These are phyloP conservation scores for Andricus quercusramuli DNA, from an alignment of 2,888 invertebrate genomes.

Conservation along the genomic window DNA sequence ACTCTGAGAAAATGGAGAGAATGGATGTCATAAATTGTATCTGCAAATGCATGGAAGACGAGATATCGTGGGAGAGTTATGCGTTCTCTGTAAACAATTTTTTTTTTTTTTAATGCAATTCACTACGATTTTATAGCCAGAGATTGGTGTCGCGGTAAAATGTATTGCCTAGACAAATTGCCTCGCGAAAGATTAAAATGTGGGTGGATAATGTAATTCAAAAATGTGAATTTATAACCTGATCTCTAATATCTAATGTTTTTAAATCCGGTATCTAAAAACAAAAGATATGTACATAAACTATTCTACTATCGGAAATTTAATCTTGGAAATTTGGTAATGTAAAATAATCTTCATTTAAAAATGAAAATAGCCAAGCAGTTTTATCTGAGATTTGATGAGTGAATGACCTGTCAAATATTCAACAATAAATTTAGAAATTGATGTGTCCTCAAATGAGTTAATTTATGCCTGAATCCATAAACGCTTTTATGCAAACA, in stretches of 20 bases:
- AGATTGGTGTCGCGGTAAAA: constrained; percentile 31
- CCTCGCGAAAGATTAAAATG: constrained; percentile 29
- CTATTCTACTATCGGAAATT: too few relatives aligned
- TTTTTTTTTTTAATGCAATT: constrained; percentile 39
- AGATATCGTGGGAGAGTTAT: constrained; percentile 32
- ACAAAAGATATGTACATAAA: too few relatives aligned
- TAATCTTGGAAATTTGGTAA: too few relatives aligned
- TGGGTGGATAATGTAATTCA: not conserved
- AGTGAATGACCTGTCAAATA: not conserved
- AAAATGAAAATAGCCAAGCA: too few relatives aligned
- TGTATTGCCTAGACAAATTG: constrained; percentile 37
- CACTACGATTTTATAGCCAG: constrained; percentile 33
- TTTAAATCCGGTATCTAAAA: too few relatives aligned
- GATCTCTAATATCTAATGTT: not conserved
- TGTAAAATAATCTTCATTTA: too few relatives aligned
- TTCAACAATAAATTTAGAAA: not conserved
- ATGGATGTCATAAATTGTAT: constrained; percentile 42
- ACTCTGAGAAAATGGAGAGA: constrained; percentile 41
- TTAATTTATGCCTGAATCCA: not conserved
- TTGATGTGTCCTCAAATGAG: not conserved
- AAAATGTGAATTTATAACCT: not conserved
- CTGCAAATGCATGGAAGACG: constrained; percentile 39
- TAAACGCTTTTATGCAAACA: constrained; percentile 24
- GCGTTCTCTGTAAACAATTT: constrained; percentile 35
- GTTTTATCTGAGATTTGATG: not conserved